A percentile compares a stretch with the other conserved stretches of the same genome.
phyloP scores from a whole-genome alignment of 92 coral and sea anemone genomes.

The Nematostella vectensis region DNA sequence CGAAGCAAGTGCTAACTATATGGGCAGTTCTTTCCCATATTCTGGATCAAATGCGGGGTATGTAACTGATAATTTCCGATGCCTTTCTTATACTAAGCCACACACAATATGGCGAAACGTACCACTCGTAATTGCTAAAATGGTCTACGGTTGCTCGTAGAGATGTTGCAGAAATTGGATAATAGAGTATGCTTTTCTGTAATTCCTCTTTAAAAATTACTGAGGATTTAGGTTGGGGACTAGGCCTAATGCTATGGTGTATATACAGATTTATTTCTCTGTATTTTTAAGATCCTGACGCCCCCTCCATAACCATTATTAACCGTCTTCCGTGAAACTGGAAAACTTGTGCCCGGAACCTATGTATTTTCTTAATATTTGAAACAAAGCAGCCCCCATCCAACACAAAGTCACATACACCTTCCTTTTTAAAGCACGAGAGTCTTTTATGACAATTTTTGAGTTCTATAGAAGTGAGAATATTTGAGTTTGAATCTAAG shows the following conservation, averaged over 20 bases:
- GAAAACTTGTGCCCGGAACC: too few relatives aligned
- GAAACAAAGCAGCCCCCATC: too few relatives aligned
- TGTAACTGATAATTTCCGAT: conserved; percentile 22
- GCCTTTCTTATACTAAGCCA: background rate
- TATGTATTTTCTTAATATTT: too few relatives aligned
- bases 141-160: conserved; percentile 16
- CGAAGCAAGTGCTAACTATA: conserved; percentile 34
- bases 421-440: too few relatives aligned
- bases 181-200: conserved; percentile 12
- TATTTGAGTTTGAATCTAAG: too few relatives aligned
- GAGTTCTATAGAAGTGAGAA: too few relatives aligned
- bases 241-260: too few relatives aligned
- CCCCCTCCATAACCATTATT: conserved; percentile 10
- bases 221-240: too few relatives aligned
- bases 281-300: conserved; percentile 8
- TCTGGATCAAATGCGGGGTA: conserved; percentile 50
- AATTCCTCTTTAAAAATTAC: too few relatives aligned
- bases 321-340: conserved; percentile 24
- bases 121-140: conserved; percentile 16
- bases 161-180: conserved; percentile 15
- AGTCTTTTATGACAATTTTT: too few relatives aligned
- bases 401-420: too few relatives aligned
- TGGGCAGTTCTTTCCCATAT: conserved; percentile 39
- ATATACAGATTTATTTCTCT: too few relatives aligned
- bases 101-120: conserved; percentile 35